Evolutionary conservation across 2,113 vertebrate species (phyloP), one percentile per base, ranked within the genome.

Genomic region (Ptilorrhoa leucosticta): DNA sequence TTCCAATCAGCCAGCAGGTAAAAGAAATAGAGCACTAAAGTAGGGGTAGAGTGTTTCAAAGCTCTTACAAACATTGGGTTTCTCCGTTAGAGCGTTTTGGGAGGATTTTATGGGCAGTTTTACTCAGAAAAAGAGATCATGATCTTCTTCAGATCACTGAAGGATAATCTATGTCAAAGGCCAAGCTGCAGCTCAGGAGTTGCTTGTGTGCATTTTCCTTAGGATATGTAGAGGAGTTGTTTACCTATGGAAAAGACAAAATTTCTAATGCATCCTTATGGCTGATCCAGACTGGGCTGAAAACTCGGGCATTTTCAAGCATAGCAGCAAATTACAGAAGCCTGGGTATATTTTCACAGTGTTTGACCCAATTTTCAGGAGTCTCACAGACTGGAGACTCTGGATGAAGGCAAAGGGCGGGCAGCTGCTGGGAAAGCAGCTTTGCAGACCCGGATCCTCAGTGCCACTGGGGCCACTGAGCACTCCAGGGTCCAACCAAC

Each of bases 391-490:
- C 73, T 58, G 35, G 44, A 76, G 45, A 5, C 17, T 80, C 42
- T 3, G 6, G 22, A 26, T 6, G 10, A 37, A 89, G 37, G 10
- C 5, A 2, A 42, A 80, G 35, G 39, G 33, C 63, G 12, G 45
- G 48, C n/a, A 47, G 47, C 50, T 85, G n/a, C 83, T 56, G 30
- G 61, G 58, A 61, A 91, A 69, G 56, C 73, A 63, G 48, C 54
- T 39, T 63, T 1, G 1, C 42, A 64, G 58, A 65, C 40, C n/a
- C 0, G 0, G 26, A 20, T 80, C 47, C 50, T 80, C 30, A 17
- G 63, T 42, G 61, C 54, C 3, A 0, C 44, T 26, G 48, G 23
- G 39, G 23, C 48, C 2, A 0, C 53, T 53, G 68, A 83, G 79
- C 58, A 35, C 44, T 69, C 24, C 56, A 63, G 31, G n/a, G 30